Evolutionary conservation across 2,888 invertebrate genomes (phyloP).

Genomic region (Gortyna flavago): DNA sequence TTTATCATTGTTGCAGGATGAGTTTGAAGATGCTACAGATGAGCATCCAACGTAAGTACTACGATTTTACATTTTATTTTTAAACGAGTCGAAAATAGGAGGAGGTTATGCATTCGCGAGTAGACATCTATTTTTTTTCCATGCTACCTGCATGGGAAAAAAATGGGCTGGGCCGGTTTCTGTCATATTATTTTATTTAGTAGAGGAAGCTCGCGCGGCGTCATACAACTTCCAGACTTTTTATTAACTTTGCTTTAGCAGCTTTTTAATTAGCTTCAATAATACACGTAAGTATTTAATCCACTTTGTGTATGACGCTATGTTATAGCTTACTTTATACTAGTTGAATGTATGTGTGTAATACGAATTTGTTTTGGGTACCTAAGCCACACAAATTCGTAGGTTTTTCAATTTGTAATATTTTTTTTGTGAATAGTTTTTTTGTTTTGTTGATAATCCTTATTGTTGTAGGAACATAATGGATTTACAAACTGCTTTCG

Average conservation of each 20-base stretch:
- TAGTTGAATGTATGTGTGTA: neutral
- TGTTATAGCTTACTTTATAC: neutral
- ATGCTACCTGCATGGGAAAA: no score
- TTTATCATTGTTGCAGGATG: constrained; percentile 73
- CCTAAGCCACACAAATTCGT: neutral
- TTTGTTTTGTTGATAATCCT: neutral
- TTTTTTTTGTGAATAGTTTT: neutral
- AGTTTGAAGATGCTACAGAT: constrained; percentile 79
- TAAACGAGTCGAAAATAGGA: neutral
- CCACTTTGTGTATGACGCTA: neutral
- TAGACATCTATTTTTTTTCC: neutral
- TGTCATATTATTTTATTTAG: neutral
- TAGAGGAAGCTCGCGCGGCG: neutral
- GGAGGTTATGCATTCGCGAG: neutral
- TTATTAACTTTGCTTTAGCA: neutral
- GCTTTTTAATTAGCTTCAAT: neutral
- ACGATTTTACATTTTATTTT: neutral
- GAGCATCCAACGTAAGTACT: constrained; percentile 74
- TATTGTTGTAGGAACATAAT: constrained; percentile 80
- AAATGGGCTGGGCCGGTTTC: neutral
- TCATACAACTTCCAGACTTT: neutral
- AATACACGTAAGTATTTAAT: neutral
- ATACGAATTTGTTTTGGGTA: neutral
- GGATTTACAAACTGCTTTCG: constrained; percentile 92
- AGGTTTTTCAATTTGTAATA: neutral